Evolutionary conservation across 1,140 invertebrate species (phyloP), one percentile per base, ranked within the genome.

Genomic region (Thalassaphorura encarpata): DNA sequence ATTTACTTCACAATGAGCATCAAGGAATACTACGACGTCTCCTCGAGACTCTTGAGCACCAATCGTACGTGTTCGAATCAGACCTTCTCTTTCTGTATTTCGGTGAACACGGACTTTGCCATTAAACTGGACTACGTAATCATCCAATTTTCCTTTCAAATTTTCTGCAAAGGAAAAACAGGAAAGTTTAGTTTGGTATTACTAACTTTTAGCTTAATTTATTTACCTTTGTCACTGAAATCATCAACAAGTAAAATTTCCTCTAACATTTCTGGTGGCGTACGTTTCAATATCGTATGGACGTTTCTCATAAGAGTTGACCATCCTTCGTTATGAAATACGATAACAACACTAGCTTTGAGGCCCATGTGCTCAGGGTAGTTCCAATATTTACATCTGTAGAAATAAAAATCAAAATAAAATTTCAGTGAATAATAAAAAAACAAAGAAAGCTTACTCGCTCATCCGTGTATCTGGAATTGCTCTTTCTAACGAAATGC

Each of bases 271-370:
- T 95, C 76, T 4, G 84, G 80, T 0, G 95, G 96, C 1, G 90
- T 87, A 53, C 91, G 79, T 66, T 97, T 88, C 23, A 99, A 82
- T 4, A 99, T 89, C 8, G 61, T 63, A 42, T 63, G 61, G 0
- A 98, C 91, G n/a, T 95, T 98, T 61, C 95, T 75, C 75, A 98
- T 78, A 15, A 99, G 75, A 2, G 94, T 91, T 0, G 89, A 89
- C 79, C 87, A 97, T 2, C 94, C 96, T 74, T 99, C 93, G 71
- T 99, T 99, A 69, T 99, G 95, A 71, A 99, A 99, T 13, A 98
- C 96, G 57, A 99, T 84, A 60, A 99, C 94, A 0, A 99, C 91
- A 69, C 87, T 92, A 3, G 93, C 90, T 48, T 78, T 83, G 11
- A 65, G 28, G 0, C 95, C 93, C 62, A 99, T 75, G 56, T 86